Percentiles rank a stretch among this genome's conserved stretches.
phyloP scores from a whole-genome alignment of 2,113 vertebrate genomes.

The Grus americana region DNA sequence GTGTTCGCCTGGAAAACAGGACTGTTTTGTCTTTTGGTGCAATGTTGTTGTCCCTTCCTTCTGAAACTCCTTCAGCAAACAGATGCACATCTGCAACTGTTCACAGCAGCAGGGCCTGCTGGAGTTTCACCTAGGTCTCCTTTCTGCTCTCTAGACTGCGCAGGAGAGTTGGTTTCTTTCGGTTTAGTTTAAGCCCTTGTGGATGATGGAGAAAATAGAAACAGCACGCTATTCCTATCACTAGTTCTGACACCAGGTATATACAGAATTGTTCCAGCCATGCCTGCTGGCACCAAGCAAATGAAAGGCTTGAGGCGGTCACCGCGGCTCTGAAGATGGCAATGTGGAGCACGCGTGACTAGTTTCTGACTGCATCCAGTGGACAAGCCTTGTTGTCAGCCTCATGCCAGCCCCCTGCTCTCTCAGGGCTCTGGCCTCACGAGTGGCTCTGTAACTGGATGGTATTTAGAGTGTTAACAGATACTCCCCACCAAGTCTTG shows the following conservation, averaged over 20 bases:
- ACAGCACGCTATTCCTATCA: fast-evolving
- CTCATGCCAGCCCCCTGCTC: neutral
- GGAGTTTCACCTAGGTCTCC: neutral
- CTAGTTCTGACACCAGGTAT: neutral
- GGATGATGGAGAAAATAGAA: neutral
- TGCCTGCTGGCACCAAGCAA: neutral
- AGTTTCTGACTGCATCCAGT: neutral
- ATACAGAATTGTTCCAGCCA: neutral
- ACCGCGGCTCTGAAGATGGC: neutral
- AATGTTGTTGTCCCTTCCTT: neutral
- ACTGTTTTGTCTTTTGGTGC: neutral
- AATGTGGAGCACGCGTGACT: neutral
- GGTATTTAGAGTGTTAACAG: neutral
- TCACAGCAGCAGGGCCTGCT: neutral
- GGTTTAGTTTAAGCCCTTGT: neutral
- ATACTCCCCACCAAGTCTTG: neutral
- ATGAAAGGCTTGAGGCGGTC: neutral
- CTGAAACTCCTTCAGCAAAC: neutral
- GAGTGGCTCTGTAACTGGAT: neutral
- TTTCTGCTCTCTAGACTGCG: neutral
- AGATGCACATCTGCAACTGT: neutral
- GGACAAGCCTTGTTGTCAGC: neutral
- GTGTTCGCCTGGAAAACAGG: neutral
- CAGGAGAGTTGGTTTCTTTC: neutral
- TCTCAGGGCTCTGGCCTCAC: neutral